phyloP scores from a whole-genome alignment of 2,113 vertebrate species.

The Psittacara wagleri region DNA sequence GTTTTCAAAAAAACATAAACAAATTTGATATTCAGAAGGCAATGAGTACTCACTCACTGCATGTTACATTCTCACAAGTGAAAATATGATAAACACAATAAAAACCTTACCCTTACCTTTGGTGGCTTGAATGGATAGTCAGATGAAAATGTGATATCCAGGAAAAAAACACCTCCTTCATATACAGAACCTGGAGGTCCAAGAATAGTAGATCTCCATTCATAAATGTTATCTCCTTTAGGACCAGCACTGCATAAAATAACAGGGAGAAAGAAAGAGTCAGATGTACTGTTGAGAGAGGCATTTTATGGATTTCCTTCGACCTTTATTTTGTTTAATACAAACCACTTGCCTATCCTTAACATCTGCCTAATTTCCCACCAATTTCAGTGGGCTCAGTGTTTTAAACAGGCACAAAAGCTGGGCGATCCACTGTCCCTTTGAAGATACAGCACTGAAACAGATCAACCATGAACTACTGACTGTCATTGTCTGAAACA shows the following conservation, averaged over 20 bases:
- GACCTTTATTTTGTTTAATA: neutral
- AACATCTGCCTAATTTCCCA: neutral
- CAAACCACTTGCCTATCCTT: neutral
- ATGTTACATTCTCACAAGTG: neutral
- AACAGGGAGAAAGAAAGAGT: neutral
- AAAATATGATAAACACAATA: neutral
- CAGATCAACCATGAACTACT: neutral
- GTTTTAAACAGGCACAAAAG: neutral
- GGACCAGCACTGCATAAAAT: constrained; percentile 85
- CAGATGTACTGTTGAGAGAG: neutral
- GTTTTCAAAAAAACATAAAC: neutral
- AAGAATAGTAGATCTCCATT: constrained; percentile 97
- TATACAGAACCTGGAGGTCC: constrained; percentile 96
- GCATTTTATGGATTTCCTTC: neutral
- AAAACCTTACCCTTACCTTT: constrained; percentile 83
- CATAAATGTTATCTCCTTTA: constrained; percentile 98
- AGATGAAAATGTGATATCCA: constrained; percentile 97
- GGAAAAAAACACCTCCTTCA: constrained; percentile 95
- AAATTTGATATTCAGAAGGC: neutral
- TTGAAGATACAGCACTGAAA: neutral
- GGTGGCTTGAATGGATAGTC: constrained; percentile 98
- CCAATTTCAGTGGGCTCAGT: neutral
- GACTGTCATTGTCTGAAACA: neutral
- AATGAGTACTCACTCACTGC: neutral
- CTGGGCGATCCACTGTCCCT: neutral